These are phyloP conservation scores for Pseudochromis fuscus DNA, from an alignment of 2,797 vertebrate genomes.

Conservation along the genomic window DNA sequence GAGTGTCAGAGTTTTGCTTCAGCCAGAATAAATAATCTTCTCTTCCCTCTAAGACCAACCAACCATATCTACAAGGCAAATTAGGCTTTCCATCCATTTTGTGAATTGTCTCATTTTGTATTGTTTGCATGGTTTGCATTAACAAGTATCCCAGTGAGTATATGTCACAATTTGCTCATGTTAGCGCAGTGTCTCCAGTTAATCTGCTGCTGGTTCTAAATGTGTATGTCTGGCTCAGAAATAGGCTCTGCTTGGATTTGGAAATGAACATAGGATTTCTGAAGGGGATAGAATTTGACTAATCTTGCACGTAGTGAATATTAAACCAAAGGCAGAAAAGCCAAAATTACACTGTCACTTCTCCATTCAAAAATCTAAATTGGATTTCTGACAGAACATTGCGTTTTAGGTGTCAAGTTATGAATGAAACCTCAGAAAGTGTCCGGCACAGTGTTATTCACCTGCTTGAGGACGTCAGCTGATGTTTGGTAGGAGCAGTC, in stretches of 20 bases:
- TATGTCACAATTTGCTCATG: conserved; percentile 47
- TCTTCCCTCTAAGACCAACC: neutral
- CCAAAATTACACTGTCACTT: conserved; percentile 17
- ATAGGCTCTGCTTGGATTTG: conserved; percentile 58
- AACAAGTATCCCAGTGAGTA: conserved; percentile 21
- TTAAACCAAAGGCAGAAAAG: conserved; percentile 49
- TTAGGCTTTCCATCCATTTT: conserved; percentile 28
- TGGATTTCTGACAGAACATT: conserved; percentile 16
- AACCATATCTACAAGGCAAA: conserved; percentile 27
- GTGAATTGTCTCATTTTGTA: conserved; percentile 26
- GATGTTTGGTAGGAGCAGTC: conserved; percentile 95
- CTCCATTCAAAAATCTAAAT: conserved; percentile 17
- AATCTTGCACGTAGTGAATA: conserved; percentile 60
- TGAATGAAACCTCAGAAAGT: neutral
- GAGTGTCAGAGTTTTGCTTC: conserved; percentile 13
- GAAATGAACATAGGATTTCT: conserved; percentile 63
- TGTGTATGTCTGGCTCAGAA: conserved; percentile 54
- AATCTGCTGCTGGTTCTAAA: conserved; percentile 55
- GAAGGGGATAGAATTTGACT: conserved; percentile 55
- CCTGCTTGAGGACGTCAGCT: conserved; percentile 96
- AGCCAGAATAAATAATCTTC: conserved; percentile 21
- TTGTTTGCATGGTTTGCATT: conserved; percentile 43
- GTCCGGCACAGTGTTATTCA: conserved; percentile 15
- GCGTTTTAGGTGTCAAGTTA: neutral
- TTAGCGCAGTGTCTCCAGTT: conserved; percentile 45